Conservation (phyloP, 2,888 invertebrate genomes). For the Drosophila antonietae region DNA sequence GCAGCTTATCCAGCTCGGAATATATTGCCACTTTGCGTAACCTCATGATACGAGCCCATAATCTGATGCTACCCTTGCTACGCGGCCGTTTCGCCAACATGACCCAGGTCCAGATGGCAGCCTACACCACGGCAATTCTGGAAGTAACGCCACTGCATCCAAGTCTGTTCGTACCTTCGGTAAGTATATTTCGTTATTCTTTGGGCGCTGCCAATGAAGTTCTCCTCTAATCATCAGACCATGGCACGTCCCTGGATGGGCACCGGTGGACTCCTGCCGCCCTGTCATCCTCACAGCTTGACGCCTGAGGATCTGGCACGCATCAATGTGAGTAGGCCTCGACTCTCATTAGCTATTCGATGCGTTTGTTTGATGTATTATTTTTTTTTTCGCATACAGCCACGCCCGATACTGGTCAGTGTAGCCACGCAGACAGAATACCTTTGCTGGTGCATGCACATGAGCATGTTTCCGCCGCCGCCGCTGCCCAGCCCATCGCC, state of each 20-base stretch:
- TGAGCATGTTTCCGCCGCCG: constrained; percentile 36
- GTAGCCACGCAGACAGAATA: constrained; percentile 56
- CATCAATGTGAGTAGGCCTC: constrained; percentile 31
- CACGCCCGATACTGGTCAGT: background rate
- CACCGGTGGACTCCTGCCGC: constrained; percentile 10
- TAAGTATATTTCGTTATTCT: constrained; percentile 19
- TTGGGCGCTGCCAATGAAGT: background rate
- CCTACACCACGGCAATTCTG: constrained; percentile 54
- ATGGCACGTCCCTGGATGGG: constrained; percentile 22
- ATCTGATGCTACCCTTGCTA: constrained; percentile 53
- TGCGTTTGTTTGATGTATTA: too few species aligned
- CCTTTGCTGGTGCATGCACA: constrained; percentile 53
- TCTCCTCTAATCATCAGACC: constrained; percentile 18
- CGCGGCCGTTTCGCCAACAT: constrained; percentile 48
- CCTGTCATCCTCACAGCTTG: constrained; percentile 43
- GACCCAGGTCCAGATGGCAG: constrained; percentile 57
- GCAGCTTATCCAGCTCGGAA: constrained; percentile 47
- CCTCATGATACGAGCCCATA: constrained; percentile 59
- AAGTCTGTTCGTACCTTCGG: constrained; percentile 56
- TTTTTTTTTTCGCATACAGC: constrained; percentile 22
- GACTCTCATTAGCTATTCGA: too few species aligned
- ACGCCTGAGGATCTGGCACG: constrained; percentile 46
- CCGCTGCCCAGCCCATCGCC: background rate
- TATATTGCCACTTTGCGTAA: constrained; percentile 58
- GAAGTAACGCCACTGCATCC: constrained; percentile 54